Conservation (phyloP, 37 sponge, comb jelly and placozoan genomes). For the Agelas oroides region DNA sequence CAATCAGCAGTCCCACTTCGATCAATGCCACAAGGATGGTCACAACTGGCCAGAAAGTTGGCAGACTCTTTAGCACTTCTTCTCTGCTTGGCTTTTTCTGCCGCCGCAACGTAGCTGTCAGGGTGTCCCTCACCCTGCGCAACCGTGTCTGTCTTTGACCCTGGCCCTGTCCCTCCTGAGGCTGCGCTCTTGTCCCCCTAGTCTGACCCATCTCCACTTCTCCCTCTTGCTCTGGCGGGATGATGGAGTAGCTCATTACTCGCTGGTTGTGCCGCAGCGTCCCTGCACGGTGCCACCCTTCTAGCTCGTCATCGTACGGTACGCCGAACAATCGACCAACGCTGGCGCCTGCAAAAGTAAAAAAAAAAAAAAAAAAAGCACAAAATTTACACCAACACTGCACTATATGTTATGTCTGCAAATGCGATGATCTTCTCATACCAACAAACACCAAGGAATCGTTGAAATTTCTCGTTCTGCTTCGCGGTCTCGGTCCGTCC, state of each 20-base stretch:
- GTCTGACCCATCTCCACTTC: neutral
- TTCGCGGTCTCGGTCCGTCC: neutral
- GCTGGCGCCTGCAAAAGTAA: neutral
- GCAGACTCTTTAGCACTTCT: constrained; percentile 75
- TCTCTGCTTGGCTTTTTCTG: constrained; percentile 22
- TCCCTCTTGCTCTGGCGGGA: constrained; percentile 13
- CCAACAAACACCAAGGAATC: constrained; percentile 29
- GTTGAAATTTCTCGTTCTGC: neutral
- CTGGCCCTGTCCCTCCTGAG: neutral
- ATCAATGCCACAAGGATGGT: constrained; percentile 74
- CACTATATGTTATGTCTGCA: too few species aligned
- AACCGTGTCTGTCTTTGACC: neutral
- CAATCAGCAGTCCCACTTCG: constrained; percentile 58
- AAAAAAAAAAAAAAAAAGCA: neutral
- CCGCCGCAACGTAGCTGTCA: constrained; percentile 13
- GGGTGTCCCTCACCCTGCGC: neutral
- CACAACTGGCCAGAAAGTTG: constrained; percentile 87
- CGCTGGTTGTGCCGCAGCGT: constrained; percentile 34
- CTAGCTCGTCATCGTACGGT: constrained; percentile 16
- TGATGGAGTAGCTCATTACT: constrained; percentile 5
- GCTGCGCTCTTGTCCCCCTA: neutral
- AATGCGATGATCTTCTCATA: neutral
- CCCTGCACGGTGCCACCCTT: constrained; percentile 31
- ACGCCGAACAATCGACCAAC: constrained; percentile 45
- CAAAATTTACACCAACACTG: neutral